Evolutionary conservation across 1,140 invertebrate genomes (phyloP), one percentile per base, ranked within the genome.

Genomic region (Papilio polyxenes): DNA sequence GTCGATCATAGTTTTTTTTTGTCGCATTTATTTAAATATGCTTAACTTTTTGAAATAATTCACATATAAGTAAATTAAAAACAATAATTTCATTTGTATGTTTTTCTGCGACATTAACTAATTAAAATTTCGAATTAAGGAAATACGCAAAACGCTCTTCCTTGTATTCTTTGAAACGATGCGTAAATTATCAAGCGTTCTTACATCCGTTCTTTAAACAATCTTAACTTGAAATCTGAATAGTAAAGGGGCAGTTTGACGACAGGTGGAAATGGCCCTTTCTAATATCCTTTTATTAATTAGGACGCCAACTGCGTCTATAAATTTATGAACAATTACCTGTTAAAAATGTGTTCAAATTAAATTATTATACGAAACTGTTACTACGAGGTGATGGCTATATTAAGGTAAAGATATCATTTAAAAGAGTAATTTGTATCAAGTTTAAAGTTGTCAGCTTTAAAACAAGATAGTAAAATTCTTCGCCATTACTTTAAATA

Each of bases 201-300:
- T n/a, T 82, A 83, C 85, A 87, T 87, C 88, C 85, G 83, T 82
- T 86, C 40, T 82, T 85, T 83, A 75, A 85, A 84, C 81, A 91
- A 91, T 92, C 89, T 83, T 49, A 37, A 77, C 83, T 83, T 85
- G 83, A 87, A 88, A 91, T 89, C 89, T 82, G 82, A 80, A 84
- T 84, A 83, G 83, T 82, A 82, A 78, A 85, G 80, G 89, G 84
- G 85, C 87, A 84, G 84, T 77, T 75, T 80, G 75, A 82, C 81
- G 88, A 87, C 91, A 91, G 90, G 91, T 92, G 91, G 85, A 91
- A 91, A 84, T 89, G 85, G 86, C 86, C 85, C 85, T 86, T 84
- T 83, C 84, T 85, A 84, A 84, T 87, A 90, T 91, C 90, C 89
- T 90, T 87, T 84, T 88, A 87, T 89, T 90, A 92, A 92, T 92